Conservation (phyloP, 2,113 vertebrate species). For the Pedetes capensis region DNA sequence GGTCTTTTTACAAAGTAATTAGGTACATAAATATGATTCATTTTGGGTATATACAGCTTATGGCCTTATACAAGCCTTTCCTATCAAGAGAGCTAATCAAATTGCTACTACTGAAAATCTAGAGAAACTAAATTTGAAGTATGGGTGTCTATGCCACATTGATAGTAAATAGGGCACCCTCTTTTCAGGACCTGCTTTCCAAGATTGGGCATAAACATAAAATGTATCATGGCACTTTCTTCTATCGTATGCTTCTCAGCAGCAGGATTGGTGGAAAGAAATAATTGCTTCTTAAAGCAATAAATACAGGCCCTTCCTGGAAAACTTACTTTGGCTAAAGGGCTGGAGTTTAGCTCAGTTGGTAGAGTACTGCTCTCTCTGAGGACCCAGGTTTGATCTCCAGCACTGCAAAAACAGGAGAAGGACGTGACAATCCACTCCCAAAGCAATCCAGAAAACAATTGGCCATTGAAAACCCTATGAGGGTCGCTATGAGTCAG, state of each 20-base stretch:
- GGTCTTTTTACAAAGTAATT: not conserved
- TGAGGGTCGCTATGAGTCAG: too few species aligned
- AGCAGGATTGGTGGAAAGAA: not conserved
- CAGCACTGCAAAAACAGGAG: too few species aligned
- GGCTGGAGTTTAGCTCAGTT: too few species aligned
- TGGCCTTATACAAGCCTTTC: not conserved
- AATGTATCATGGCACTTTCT: not conserved
- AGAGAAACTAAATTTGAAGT: not conserved
- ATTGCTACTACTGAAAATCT: not conserved
- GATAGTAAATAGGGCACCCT: not conserved
- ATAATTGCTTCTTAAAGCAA: not conserved
- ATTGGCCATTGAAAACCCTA: too few species aligned
- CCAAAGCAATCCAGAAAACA: too few species aligned
- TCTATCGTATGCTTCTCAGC: not conserved
- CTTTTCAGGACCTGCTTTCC: not conserved
- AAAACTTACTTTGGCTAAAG: too few species aligned
- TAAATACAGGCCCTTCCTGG: too few species aligned
- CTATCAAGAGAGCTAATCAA: not conserved
- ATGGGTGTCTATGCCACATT: not conserved
- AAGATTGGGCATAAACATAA: not conserved
- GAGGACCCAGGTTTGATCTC: too few species aligned
- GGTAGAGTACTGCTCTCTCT: too few species aligned
- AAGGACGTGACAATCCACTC: too few species aligned
- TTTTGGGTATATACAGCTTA: not conserved
- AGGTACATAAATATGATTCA: not conserved